Evolutionary conservation across 1,140 invertebrate species (phyloP).

Genomic region (Nylanderia fulva): DNA sequence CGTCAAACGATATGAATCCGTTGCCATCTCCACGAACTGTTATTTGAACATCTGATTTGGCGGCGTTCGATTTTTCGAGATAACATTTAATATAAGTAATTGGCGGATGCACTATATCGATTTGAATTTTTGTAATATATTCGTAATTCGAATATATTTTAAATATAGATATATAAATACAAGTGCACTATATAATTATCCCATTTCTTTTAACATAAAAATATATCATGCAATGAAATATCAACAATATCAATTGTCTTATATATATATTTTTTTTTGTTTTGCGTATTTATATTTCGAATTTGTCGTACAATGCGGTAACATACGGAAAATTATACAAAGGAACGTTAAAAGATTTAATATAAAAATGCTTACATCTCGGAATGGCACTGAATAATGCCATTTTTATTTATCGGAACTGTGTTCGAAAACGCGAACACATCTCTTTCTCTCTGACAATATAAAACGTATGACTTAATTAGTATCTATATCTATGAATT

Average conservation of each 20-base stretch:
- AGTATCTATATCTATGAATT: slow-evolving; percentile 1
- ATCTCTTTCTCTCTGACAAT: not conserved
- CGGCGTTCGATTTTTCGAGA: slow-evolving; percentile 67
- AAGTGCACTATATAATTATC: not conserved
- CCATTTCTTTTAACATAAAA: slow-evolving; percentile 1
- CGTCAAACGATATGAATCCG: slow-evolving; percentile 54
- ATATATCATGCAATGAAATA: slow-evolving; percentile 1
- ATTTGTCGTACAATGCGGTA: slow-evolving; percentile 43
- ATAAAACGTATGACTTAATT: slow-evolving; percentile 43
- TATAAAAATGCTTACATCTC: slow-evolving; percentile 66
- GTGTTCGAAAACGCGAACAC: not conserved
- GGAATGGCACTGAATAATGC: not conserved
- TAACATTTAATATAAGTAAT: not conserved
- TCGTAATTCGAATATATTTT: not conserved
- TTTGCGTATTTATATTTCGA: slow-evolving; percentile 6
- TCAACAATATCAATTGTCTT: slow-evolving; percentile 11
- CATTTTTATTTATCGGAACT: slow-evolving; percentile 9
- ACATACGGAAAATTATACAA: slow-evolving; percentile 56
- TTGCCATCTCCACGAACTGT: slow-evolving; percentile 58
- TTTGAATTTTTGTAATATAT: slow-evolving; percentile 3
- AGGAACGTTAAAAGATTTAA: slow-evolving; percentile 59
- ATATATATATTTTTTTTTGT: slow-evolving; percentile 63
- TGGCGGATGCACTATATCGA: not conserved
- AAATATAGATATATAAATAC: not conserved
- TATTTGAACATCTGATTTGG: slow-evolving; percentile 67